Evolutionary conservation across 2,113 vertebrate genomes (phyloP), one percentile per base, ranked within the genome.

Genomic region (Zosterops japonicus): DNA sequence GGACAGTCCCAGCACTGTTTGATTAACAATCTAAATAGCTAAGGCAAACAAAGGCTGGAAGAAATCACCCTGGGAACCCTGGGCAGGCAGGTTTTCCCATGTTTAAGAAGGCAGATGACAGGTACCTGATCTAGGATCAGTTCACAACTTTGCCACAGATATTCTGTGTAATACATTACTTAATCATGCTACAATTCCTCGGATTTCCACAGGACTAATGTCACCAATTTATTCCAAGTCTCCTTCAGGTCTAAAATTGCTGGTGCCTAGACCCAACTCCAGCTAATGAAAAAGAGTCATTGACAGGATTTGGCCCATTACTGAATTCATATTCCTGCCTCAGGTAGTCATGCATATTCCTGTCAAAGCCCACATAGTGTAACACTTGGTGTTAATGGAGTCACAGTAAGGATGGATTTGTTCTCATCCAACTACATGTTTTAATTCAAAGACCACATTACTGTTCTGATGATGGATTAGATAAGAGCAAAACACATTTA

Each of bases 361-460:
- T 94, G 83, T 91, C 91, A 94, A 93, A 90, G 47, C 35, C 55
- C 59, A 76, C 41, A 28, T 8, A 85, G 82, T 91, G 70, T 91
- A 96, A 85, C 78, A 77, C 29, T 91, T 69, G 61, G 55, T 93
- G 89, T 67, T 95, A 96, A 93, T 86, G 63, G 70, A 95, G 70
- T 90, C 75, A 80, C 23, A 49, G 59, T 47, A 36, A 91, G 75
- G 78, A 93, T 91, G 87, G 84, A 96, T 96, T 93, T 94, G 36
- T 83, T 93, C 87, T 87, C 67, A 69, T 61, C 28, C 70, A 61
- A 53, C 49, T 90, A 88, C 84, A 83, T 65, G 82, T 91, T 96
- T 95, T 97, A 89, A 94, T 93, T 89, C 70, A 89, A 93, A 94
- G 68, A 69, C 36, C 57, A 47, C 19, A 68, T 94, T 95, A 88